Percentiles rank a stretch among this genome's conserved stretches.
phyloP scores from a whole-genome alignment of 1,140 invertebrate species.

The Heterodera carotae region DNA sequence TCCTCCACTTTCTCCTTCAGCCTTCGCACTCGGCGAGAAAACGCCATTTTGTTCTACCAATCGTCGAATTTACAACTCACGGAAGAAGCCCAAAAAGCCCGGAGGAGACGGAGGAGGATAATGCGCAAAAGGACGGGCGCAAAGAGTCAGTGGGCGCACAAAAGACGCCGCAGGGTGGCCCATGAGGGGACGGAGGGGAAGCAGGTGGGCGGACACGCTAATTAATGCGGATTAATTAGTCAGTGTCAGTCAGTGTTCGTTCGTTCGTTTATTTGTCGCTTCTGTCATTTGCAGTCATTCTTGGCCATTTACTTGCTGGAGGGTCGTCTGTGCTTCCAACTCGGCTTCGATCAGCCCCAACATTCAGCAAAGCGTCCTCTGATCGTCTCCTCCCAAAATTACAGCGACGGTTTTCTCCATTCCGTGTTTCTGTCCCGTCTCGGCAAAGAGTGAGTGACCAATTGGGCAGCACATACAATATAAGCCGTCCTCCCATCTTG shows the following conservation, averaged over 20 bases:
- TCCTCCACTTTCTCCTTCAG: slow-evolving; percentile 57
- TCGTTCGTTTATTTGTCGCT: no score
- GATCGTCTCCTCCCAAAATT: slow-evolving; percentile 50
- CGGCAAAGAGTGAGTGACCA: slow-evolving; percentile 45
- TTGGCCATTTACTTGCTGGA: slow-evolving; percentile 61
- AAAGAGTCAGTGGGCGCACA: not conserved
- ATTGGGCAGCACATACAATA: slow-evolving; percentile 13
- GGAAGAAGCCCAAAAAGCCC: slow-evolving; percentile 27
- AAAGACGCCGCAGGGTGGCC: not conserved
- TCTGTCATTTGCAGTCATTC: slow-evolving; percentile 33
- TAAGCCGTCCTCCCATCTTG: not conserved
- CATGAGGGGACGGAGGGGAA: slow-evolving; percentile 21
- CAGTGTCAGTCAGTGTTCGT: no score
- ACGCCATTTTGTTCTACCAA: slow-evolving; percentile 60
- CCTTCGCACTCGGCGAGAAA: slow-evolving; percentile 57
- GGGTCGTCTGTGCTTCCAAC: slow-evolving; percentile 56
- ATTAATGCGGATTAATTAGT: no score
- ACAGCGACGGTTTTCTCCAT: slow-evolving; percentile 61
- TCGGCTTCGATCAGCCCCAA: slow-evolving; percentile 56
- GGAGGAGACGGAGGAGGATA: slow-evolving; percentile 19
- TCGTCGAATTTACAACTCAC: slow-evolving; percentile 39
- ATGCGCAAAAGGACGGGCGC: slow-evolving; percentile 19
- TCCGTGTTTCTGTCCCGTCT: slow-evolving; percentile 58
- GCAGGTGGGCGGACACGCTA: slow-evolving; percentile 21
- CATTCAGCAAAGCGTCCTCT: slow-evolving; percentile 48